A percentile compares a stretch with the other conserved stretches of the same genome.
phyloP scores from a whole-genome alignment of 2,113 vertebrate species.

The Pachyramphus minor region DNA sequence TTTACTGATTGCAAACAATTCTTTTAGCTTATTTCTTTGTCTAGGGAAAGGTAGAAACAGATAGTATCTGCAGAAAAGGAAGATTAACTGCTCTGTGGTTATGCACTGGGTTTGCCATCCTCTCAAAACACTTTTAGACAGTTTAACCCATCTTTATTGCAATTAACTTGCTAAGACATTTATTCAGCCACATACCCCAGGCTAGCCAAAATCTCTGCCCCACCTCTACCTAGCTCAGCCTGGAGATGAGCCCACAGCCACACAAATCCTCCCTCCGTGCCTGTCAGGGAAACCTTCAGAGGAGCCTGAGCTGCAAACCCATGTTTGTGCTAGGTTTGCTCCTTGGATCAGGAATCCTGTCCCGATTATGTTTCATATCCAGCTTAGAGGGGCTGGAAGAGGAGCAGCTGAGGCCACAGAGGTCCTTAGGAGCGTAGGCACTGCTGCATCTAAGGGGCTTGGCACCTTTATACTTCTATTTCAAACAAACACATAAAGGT shows the following conservation, averaged over 20 bases:
- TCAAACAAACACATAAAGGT: background rate
- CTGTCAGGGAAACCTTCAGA: background rate
- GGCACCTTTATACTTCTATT: background rate
- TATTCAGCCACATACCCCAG: background rate
- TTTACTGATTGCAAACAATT: background rate
- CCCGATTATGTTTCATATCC: fast-evolving
- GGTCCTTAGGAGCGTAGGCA: fast-evolving
- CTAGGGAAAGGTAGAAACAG: background rate
- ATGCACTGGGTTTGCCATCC: background rate
- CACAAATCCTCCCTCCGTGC: background rate
- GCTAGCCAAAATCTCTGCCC: background rate
- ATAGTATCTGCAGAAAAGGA: background rate
- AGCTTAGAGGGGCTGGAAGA: fast-evolving
- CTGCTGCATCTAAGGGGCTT: background rate
- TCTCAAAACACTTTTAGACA: background rate
- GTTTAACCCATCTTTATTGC: background rate
- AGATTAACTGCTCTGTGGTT: background rate
- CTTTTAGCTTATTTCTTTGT: background rate
- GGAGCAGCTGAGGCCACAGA: background rate
- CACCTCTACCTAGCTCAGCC: background rate
- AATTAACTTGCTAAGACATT: background rate
- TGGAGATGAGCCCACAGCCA: fast-evolving
- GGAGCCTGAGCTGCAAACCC: background rate
- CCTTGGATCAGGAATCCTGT: background rate
- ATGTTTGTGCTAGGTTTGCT: background rate